Conservation (phyloP, 92 coral and sea anemone species). For the Epizoanthus illoricatus region DNA sequence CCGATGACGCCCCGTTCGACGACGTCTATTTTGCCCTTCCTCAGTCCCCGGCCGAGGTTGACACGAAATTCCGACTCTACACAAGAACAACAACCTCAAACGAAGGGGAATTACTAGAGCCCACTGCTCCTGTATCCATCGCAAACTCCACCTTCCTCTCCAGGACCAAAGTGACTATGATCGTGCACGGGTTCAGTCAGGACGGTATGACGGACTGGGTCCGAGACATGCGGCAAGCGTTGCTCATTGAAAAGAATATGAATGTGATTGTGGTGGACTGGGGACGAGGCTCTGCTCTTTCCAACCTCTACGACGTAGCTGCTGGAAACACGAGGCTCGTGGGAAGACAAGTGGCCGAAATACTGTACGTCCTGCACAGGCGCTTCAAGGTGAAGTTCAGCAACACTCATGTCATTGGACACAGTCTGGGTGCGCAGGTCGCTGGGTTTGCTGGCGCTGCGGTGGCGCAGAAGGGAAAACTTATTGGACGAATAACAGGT, state of each 20-base stretch:
- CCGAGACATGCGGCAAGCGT: constrained; percentile 56
- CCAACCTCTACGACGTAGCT: constrained; percentile 58
- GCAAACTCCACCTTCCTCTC: constrained; percentile 62
- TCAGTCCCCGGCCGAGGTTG: constrained; percentile 62
- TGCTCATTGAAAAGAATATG: constrained; percentile 61
- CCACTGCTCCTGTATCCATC: constrained; percentile 31
- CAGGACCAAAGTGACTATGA: constrained; percentile 52
- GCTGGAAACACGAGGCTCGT: constrained; percentile 85
- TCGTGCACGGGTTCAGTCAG: constrained; percentile 80
- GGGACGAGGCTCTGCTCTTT: constrained; percentile 58
- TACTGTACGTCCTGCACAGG: constrained; percentile 50
- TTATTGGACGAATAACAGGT: constrained; percentile 79
- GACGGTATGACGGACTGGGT: constrained; percentile 73
- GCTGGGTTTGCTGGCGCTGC: constrained; percentile 79
- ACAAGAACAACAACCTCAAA: constrained; percentile 46
- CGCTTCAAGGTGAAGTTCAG: constrained; percentile 45
- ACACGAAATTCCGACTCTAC: constrained; percentile 62
- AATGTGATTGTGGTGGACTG: constrained; percentile 88
- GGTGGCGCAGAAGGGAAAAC: constrained; percentile 32
- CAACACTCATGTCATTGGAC: constrained; percentile 75
- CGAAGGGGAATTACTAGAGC: constrained; percentile 48
- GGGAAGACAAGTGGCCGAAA: constrained; percentile 64
- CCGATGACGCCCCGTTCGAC: constrained; percentile 77
- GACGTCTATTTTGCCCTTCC: constrained; percentile 68
- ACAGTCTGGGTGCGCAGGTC: constrained; percentile 85